Base-by-base conservation (phyloP, 2,113 vertebrate genomes). In the Microcebus murinus region DNA sequence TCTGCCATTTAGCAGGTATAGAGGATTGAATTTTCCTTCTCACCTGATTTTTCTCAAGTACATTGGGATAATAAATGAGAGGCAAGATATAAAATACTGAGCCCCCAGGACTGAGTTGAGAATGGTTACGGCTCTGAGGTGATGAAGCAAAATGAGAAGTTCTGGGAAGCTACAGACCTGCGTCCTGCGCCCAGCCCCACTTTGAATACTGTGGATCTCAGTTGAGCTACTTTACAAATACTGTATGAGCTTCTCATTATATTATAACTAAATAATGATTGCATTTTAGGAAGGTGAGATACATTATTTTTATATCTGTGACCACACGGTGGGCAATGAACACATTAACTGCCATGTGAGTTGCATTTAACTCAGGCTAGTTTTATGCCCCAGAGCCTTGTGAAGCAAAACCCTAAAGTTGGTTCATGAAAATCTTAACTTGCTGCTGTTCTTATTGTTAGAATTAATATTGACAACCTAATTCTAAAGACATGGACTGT, bases 161-260 rank as follows among this genome's bases (percentile, higher is more conserved):
- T 45, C 18, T 4, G 17, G n/a, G 74, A 82, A 6, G 2, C 1
- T 23, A 11, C 25, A n/a, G 3, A 36, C 8, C 34, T n/a, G 23
- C 1, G n/a, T 55, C 79, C 20, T 20, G 57, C 13, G 34, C 8
- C 29, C 11, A 42, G 31, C 2, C 23, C 11, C n/a, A 9, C 48
- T 50, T 29, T 25, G 14, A 36, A 18, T 14, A 2, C 14, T n/a
- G 3, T 1, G 21, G 7, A 21, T 70, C 20, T 70, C 23, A 27
- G 1, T 2, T 6, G n/a, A 52, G 17, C 45, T 71, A 6, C 9
- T 52, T 50, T 45, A 2, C 2, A 8, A 15, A 13, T 18, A 36
- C 31, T 52, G 0, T 50, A n/a, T 3, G 17, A 39, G 23, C 1
- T 20, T 2, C 48, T 93, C 31, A 34, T 85, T 57, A 57, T 67